A percentile compares a stretch with the other conserved stretches of the same genome.
phyloP scores from a whole-genome alignment of 2,888 invertebrate genomes.

The Selenia dentaria region DNA sequence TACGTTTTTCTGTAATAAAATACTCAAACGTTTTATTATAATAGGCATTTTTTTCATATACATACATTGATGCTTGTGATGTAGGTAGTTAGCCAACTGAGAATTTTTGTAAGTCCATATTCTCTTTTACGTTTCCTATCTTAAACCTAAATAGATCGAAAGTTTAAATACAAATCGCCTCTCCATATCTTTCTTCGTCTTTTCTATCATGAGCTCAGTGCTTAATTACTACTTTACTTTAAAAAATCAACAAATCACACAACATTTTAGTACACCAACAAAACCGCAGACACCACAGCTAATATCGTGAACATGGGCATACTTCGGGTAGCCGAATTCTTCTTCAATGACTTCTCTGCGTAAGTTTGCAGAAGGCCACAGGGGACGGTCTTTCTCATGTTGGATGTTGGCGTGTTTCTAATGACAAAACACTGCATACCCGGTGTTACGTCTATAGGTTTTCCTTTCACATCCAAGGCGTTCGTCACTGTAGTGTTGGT shows the following conservation, averaged over 20 bases:
- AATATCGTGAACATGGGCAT: constrained; percentile 56
- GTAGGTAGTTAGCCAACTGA: not conserved
- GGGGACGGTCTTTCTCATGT: constrained; percentile 61
- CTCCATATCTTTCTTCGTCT: not conserved
- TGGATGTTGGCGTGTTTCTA: constrained; percentile 47
- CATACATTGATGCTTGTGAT: not conserved
- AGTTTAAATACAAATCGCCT: constrained; percentile 1
- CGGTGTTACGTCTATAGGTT: constrained; percentile 64
- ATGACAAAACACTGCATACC: constrained; percentile 72
- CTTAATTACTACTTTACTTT: not conserved
- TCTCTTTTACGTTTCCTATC: not conserved
- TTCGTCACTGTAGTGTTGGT: constrained; percentile 65
- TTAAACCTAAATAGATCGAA: constrained; percentile 2
- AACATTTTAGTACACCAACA: constrained; percentile 34
- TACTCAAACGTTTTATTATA: constrained; percentile 17
- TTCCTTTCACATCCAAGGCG: constrained; percentile 74
- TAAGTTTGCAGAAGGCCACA: constrained; percentile 70
- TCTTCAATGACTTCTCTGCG: constrained; percentile 62
- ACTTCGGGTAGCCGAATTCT: constrained; percentile 57
- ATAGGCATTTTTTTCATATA: constrained; percentile 13
- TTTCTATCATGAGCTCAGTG: not conserved
- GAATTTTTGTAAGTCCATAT: constrained; percentile 1
- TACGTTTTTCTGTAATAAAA: constrained; percentile 5
- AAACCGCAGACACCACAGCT: constrained; percentile 47
- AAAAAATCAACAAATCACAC: constrained; percentile 2